A percentile compares a stretch with the other conserved stretches of the same genome.
Conservation (phyloP, 2,888 invertebrate genomes). For the Eupithecia subfuscata region DNA sequence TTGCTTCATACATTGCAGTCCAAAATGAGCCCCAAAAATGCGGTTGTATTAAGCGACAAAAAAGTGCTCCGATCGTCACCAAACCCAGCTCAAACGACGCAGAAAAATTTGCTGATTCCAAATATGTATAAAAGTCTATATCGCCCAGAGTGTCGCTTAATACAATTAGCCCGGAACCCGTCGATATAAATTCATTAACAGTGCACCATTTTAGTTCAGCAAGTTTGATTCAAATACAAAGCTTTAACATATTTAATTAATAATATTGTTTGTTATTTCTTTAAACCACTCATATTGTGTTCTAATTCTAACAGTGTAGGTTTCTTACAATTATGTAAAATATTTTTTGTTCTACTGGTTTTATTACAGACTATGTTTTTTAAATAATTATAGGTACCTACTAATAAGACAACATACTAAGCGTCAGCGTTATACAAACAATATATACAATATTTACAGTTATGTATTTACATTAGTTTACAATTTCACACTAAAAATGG, state of each 20-base stretch:
- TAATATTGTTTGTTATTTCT: background rate
- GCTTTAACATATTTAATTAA: background rate
- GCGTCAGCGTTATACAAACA: conserved; percentile 30
- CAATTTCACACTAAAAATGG: conserved; percentile 2
- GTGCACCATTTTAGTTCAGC: conserved; percentile 45
- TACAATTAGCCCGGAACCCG: no score
- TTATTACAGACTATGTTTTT: background rate
- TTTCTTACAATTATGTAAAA: background rate
- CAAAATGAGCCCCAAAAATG: no score
- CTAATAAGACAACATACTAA: conserved; percentile 16
- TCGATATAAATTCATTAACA: conserved; percentile 19
- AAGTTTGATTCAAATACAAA: conserved; percentile 5
- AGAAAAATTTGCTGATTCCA: no score
- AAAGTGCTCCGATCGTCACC: no score
- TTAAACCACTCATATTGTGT: background rate
- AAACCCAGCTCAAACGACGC: no score
- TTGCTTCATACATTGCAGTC: no score
- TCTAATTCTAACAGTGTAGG: background rate
- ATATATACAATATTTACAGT: conserved; percentile 38
- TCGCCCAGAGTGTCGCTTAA: no score
- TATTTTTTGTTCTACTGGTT: conserved; percentile 3
- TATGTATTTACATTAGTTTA: background rate
- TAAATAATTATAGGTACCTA: conserved; percentile 6
- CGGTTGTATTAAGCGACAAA: no score
- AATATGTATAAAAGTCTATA: no score